These are phyloP conservation scores for Tragulus kanchil DNA, from an alignment of 2,113 vertebrate species.

Conservation along the genomic window DNA sequence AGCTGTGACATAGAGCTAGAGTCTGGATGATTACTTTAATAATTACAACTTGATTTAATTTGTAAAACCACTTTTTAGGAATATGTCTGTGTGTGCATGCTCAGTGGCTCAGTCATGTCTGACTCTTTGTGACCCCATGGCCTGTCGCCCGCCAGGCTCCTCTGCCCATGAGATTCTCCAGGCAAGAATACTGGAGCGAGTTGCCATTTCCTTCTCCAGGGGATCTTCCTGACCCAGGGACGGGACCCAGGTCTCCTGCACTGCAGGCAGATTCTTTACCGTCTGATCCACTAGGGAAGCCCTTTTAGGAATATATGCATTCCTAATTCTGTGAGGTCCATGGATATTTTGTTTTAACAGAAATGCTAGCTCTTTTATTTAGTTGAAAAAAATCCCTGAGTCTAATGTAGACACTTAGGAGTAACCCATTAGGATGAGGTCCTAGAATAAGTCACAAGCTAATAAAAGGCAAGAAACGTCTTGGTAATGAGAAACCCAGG, in stretches of 20 bases:
- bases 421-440: not conserved
- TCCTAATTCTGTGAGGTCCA: not conserved
- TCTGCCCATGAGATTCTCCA: not conserved
- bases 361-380: not conserved
- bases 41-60: not conserved
- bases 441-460: not conserved
- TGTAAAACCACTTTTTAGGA: not conserved
- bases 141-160: not conserved
- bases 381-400: not conserved
- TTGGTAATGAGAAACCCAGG: not conserved
- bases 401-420: not conserved
- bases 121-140: not conserved
- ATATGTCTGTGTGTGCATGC: not conserved
- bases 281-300: not conserved
- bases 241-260: not conserved
- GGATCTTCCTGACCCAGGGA: not conserved
- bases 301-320: not conserved
- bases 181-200: not conserved
- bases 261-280: not conserved
- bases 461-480: not conserved
- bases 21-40: not conserved
- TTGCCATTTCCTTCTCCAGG: not conserved
- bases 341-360: not conserved
- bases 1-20: not conserved
- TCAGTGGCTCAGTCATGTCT: not conserved